Base-by-base conservation (phyloP, 2,797 vertebrate genomes). In the Podarcis siculus region DNA sequence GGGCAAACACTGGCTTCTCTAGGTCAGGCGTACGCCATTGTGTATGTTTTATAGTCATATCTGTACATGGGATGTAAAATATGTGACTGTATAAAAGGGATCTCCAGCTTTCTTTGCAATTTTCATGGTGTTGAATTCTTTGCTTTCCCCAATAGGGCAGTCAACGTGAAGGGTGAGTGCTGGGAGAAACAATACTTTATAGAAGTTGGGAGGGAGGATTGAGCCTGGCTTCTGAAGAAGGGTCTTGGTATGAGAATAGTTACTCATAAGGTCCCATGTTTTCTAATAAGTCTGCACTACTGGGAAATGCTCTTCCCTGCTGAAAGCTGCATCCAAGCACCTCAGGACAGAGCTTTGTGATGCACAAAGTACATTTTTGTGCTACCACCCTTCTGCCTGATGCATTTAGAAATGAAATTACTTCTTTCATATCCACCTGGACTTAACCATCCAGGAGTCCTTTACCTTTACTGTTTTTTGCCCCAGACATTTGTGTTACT, bases 31-130 rank as follows among this genome's bases (percentile, higher is more conserved):
- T 83, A 61, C 45, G 73, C 81, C 91, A 90, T 82, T 90, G 32
- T 49, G 45, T 89, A 85, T 93, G 81, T 94, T 55, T 79, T 93
- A 94, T 67, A 95, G 92, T 79, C 73, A 89, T 92, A 85, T 94
- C 82, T 96, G 93, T 95, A 95, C 95, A 96, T 93, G 93, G 69
- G 66, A 58, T 96, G 95, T 95, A 95, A 95, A 84, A 92, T 95
- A 95, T 0, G 5, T 1, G 0, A 58, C 92, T 95, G 67, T 95
- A 95, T 93, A 92, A 91, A 95, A 89, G 76, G 71, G 87, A 91
- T 89, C 77, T 86, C 87, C 87, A 17, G 0, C 27, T 73, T 91
- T 78, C 49, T 92, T 91, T 90, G 58, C 69, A 85, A 30, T 72
- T 87, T 75, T 42, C 39, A 67, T 42, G 69, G 69, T 49, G 35